Evolutionary conservation across 2,113 vertebrate species (phyloP), one percentile per base, ranked within the genome.

Genomic region (Dolichotis patagonum): DNA sequence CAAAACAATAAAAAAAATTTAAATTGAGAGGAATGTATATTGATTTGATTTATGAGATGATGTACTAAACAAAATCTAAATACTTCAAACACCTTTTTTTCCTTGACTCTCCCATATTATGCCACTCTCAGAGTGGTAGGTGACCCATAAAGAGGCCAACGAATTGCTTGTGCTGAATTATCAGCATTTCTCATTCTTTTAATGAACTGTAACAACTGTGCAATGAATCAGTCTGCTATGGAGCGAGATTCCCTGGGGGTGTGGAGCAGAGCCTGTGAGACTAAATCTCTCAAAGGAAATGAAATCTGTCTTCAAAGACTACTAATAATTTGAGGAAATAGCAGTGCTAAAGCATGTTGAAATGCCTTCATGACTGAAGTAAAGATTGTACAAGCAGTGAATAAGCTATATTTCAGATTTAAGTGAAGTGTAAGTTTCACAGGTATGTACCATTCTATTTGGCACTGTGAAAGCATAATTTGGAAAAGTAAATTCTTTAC

Each of bases 201-300:
- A 97, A 97, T 97, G 97, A 94, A 94, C 95, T 96, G 92, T 96
- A 96, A 94, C 97, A 96, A 95, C 67, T 89, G 93, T 94, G 88
- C 80, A 71, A 67, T 97, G 90, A 97, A 97, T 97, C 96, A 95
- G 46, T 94, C 63, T 32, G 80, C 93, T 90, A 60, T 71, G 17
- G 78, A 58, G 38, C 94, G 35, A 97, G 49, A 92, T 63, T 86
- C 92, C 97, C 96, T 89, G 80, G 58, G 78, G 95, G 92, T 92
- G 85, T 94, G 52, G 81, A 75, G 41, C 85, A 93, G 30, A 93
- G 88, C 56, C 67, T 60, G 11, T 54, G 92, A 94, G 60, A 86
- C 46, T 56, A 89, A 97, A 80, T 93, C 92, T 96, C 82, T 94
- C 85, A 93, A 95, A 96, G 96, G 92, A 94, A 97, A 67, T 89